Evolutionary conservation across 1,140 invertebrate species (phyloP).

Genomic region (Sipha flava): DNA sequence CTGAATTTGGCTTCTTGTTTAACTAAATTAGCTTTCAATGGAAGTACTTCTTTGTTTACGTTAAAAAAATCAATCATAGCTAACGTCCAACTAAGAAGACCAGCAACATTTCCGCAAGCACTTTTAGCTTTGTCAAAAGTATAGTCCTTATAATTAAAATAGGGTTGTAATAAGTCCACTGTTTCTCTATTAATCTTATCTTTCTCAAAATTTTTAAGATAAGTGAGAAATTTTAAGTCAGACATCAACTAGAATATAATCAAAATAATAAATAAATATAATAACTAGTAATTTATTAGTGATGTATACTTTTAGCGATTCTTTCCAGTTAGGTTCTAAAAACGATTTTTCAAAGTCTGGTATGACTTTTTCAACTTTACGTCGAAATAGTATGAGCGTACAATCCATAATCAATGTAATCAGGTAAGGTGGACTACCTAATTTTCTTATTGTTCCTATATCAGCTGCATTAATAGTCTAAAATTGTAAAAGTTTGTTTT

Average conservation of each 20-base stretch:
- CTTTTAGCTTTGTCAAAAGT: slow-evolving; percentile 79
- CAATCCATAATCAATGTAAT: slow-evolving; percentile 98
- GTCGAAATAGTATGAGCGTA: slow-evolving; percentile 85
- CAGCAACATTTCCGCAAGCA: slow-evolving; percentile 79
- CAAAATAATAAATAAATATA: no score
- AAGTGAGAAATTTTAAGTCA: slow-evolving; percentile 78
- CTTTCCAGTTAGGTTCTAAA: slow-evolving; percentile 88
- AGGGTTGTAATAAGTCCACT: slow-evolving; percentile 77
- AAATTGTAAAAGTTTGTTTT: slow-evolving; percentile 36
- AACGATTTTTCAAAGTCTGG: slow-evolving; percentile 72
- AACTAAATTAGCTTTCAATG: slow-evolving; percentile 69
- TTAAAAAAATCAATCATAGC: slow-evolving; percentile 89
- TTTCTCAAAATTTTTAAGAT: slow-evolving; percentile 81
- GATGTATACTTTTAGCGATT: slow-evolving; percentile 87
- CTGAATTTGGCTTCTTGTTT: slow-evolving; percentile 35
- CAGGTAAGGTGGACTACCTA: slow-evolving; percentile 86
- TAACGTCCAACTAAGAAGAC: slow-evolving; percentile 85
- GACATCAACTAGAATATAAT: slow-evolving; percentile 53
- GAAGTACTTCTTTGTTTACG: slow-evolving; percentile 74
- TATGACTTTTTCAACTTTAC: slow-evolving; percentile 69
- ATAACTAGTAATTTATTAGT: no score
- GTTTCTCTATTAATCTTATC: slow-evolving; percentile 73
- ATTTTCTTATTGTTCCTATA: slow-evolving; percentile 89
- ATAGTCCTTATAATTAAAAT: slow-evolving; percentile 73
- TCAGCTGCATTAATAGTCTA: slow-evolving; percentile 96